These are phyloP conservation scores for Litoditis marina DNA, from an alignment of 2,888 invertebrate species.

Conservation along the genomic window DNA sequence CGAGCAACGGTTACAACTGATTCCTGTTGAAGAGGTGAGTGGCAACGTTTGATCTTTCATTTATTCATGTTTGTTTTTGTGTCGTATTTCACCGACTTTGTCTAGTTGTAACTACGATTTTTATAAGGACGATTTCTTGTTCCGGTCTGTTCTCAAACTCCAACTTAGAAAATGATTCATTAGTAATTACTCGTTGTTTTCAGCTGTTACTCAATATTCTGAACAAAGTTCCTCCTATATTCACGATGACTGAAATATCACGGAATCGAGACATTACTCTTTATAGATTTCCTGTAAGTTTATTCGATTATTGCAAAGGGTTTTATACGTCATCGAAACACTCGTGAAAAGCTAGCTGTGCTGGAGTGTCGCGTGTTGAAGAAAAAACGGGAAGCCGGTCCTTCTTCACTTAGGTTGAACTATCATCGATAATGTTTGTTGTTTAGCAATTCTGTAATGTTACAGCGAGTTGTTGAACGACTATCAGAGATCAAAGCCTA, in stretches of 20 bases:
- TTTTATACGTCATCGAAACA: background rate
- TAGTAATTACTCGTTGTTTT: conserved; percentile 2
- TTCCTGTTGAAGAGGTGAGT: conserved; percentile 13
- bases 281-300: conserved; percentile 35
- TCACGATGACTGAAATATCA: conserved; percentile 35
- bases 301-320: background rate
- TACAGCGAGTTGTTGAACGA: conserved; percentile 34
- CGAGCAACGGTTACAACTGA: conserved; percentile 7
- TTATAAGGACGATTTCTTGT: no score
- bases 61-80: background rate
- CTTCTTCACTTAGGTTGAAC: no score
- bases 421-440: no score
- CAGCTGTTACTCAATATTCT: conserved; percentile 32
- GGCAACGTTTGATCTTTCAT: background rate
- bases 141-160: no score
- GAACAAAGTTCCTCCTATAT: conserved; percentile 39
- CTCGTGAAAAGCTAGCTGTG: no score
- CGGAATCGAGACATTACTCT: conserved; percentile 21
- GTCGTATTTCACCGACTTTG: no score
- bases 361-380: no score
- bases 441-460: conserved; percentile 1
- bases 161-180: no score
- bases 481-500: conserved; percentile 26
- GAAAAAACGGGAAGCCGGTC: no score
- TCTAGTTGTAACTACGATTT: no score